Base-by-base conservation (phyloP, 2,888 invertebrate species). In the Pseudoips prasinana region DNA sequence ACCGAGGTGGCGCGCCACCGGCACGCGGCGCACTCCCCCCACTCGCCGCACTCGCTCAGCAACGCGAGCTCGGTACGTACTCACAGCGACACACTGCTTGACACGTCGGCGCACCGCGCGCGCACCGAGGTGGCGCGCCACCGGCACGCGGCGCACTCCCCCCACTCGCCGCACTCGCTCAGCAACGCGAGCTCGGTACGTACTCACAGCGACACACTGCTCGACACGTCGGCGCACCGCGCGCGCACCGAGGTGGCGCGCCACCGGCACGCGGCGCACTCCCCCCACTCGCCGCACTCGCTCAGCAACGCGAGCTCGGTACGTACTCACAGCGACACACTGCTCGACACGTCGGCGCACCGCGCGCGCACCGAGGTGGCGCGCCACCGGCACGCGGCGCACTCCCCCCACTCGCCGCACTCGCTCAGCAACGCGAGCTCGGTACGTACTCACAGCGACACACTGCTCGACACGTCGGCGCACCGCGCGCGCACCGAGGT, bases 341-440 rank as follows among this genome's bases (percentile, higher is more conserved):
- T 97, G 46, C 90, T 98, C 29, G 98, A 98, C 81, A 95, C 94
- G 59, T 95, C 96, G 1, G 95, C 94, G 8, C 95, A 93, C 65
- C 82, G 89, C 68, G 87, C 85, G 48, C 79, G 87, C 85, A 96
- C 95, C 8, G 97, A 97, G 81, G 90, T 98, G 58, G 97, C 95
- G 36, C 94, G 93, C 45, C 87, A 84, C 58, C 73, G 89, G 31
- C 83, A 84, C 64, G 73, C 84, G 53, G 57, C 78, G 42, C 64
- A 62, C 36, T 48, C 62, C 22, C 61, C 71, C 39, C 90, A 82
- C 55, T 74, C 73, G 52, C 79, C 81, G 57, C 82, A 82, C 58
- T 79, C 81, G 33, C 78, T 84, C 70, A 84, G 86, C 73, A 94
- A 94, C 73, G 92, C 92, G 41, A 94, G 93, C 78, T 93, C 93